Evolutionary conservation across 1,140 invertebrate genomes (phyloP).

Genomic region (Drosophila santomea): DNA sequence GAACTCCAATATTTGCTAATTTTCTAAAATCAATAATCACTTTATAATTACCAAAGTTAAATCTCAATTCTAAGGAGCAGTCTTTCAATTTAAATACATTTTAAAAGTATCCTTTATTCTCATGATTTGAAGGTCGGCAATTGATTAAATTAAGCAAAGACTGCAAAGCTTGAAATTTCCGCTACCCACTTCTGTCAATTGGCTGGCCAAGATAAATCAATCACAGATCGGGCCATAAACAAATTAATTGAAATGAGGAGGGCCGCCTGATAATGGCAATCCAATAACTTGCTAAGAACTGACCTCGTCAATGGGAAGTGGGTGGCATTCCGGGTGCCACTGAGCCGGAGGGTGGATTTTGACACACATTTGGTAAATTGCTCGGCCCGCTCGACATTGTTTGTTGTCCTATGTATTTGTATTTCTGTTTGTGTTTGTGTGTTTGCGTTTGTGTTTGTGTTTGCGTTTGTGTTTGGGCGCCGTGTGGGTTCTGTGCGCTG

Average conservation of each 20-base stretch:
- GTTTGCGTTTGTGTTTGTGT: conserved; percentile 4
- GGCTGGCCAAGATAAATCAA: conserved; percentile 28
- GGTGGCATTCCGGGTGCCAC: conserved; percentile 21
- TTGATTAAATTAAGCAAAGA: not conserved
- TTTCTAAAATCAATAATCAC: no score
- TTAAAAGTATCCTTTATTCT: not conserved
- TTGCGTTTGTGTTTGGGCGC: conserved; percentile 16
- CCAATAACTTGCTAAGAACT: conserved; percentile 69
- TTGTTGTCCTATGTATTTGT: conserved; percentile 21
- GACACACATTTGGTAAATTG: conserved; percentile 80
- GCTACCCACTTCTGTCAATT: not conserved
- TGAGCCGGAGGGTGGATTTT: conserved; percentile 49
- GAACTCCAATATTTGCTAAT: no score
- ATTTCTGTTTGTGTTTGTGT: conserved; percentile 19
- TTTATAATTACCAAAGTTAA: no score
- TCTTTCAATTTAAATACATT: not conserved
- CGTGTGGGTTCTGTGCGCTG: conserved; percentile 31
- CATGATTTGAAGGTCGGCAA: not conserved
- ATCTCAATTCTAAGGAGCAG: no score
- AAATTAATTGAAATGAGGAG: conserved; percentile 50
- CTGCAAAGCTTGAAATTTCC: not conserved
- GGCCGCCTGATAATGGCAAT: conserved; percentile 32
- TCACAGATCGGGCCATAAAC: conserved; percentile 5
- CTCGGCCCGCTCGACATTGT: conserved; percentile 36
- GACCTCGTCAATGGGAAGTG: conserved; percentile 70